Conservation (phyloP, 2,113 vertebrate species). For the Upupa epops region DNA sequence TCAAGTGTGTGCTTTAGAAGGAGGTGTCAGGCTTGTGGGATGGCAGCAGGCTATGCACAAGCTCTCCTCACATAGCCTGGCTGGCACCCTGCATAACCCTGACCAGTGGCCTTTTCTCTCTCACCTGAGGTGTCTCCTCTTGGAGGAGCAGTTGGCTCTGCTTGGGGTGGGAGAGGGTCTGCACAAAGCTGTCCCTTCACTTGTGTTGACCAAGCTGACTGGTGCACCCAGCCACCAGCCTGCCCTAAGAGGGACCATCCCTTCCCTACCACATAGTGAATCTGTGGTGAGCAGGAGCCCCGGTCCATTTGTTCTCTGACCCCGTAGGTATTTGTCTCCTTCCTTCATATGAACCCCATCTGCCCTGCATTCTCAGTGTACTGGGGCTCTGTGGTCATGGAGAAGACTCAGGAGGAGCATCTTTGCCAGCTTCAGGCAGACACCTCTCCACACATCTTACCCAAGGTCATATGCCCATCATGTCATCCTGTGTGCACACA, state of each 20-base stretch:
- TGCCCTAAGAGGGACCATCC: background rate
- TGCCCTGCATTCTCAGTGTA: background rate
- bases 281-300: background rate
- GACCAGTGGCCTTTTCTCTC: background rate
- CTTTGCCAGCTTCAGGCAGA: background rate
- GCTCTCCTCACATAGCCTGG: background rate
- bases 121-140: background rate
- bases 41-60: background rate
- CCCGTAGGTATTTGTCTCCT: background rate
- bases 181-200: background rate
- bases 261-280: background rate
- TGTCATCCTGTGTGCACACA: accelerated
- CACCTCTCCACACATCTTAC: accelerated
- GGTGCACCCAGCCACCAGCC: background rate
- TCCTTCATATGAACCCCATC: background rate
- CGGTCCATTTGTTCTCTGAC: background rate
- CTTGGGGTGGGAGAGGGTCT: background rate
- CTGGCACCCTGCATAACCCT: background rate
- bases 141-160: background rate
- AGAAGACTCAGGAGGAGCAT: background rate
- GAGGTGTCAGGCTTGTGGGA: background rate
- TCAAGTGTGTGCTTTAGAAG: background rate
- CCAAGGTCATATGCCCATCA: accelerated
- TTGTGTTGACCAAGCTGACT: background rate
- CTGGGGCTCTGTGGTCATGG: background rate